phyloP scores from a whole-genome alignment of 2,888 invertebrate species.

The Clistopyga incitator region DNA sequence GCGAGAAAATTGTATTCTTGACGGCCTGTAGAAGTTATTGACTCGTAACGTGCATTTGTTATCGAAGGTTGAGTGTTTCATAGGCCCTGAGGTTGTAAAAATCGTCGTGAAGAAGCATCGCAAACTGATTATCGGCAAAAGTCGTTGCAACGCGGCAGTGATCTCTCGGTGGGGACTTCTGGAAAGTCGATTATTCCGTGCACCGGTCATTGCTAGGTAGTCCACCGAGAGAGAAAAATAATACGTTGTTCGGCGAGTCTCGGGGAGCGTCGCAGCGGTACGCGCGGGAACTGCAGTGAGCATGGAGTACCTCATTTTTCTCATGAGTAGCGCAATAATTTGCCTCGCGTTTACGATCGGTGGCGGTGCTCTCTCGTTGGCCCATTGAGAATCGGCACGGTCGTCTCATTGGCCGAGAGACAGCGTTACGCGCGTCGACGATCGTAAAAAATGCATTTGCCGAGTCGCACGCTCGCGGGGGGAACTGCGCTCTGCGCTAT shows the following conservation, averaged over 20 bases:
- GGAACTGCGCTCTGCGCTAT: not conserved
- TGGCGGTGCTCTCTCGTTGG: conserved; percentile 61
- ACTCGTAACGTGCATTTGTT: not conserved
- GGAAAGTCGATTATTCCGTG: conserved; percentile 35
- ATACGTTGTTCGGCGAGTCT: conserved; percentile 1
- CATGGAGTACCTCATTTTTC: conserved; percentile 27
- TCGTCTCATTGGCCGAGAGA: conserved; percentile 62
- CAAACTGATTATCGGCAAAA: not conserved
- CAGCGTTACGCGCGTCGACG: conserved; percentile 56
- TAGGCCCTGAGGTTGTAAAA: not conserved
- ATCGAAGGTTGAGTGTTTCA: not conserved
- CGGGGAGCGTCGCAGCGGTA: not conserved
- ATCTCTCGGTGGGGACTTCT: conserved; percentile 21
- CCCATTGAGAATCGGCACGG: conserved; percentile 57
- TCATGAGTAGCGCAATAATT: conserved; percentile 61
- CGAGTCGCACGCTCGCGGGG: conserved; percentile 61
- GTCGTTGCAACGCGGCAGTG: not conserved
- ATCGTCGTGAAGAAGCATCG: not conserved
- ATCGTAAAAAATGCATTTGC: conserved; percentile 68
- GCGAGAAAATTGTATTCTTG: not conserved
- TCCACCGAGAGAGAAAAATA: conserved; percentile 8
- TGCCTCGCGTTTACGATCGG: conserved; percentile 67
- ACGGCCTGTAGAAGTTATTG: not conserved
- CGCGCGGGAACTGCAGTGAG: not conserved
- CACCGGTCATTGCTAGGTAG: conserved; percentile 18